Evolutionary conservation across 2,113 vertebrate species (phyloP), one percentile per base, ranked within the genome.

Genomic region (Saguinus imperator): DNA sequence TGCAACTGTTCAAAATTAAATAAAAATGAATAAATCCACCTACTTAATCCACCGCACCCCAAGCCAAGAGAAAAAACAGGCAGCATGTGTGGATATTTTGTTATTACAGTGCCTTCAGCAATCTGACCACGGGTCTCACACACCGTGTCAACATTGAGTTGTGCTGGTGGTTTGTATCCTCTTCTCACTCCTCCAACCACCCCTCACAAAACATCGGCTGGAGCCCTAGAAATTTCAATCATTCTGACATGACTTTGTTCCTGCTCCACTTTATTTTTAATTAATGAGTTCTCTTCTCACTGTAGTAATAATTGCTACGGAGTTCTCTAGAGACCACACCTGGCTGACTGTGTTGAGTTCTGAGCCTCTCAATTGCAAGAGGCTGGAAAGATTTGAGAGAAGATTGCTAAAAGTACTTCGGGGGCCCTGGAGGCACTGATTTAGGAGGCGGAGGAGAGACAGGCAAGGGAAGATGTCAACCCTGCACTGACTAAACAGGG

Each of bases 271-370:
- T 52, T 75, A 50, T 94, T 94, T 73, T 77, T 92, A 95, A 77
- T 87, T 95, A 92, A 88, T 95, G 95, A 97, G 94, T 89, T 95
- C 61, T 84, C 82, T 43, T 93, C 89, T 96, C 80, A 8, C 25
- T 8, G 55, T 68, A 76, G 48, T 94, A 43, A 55, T 92, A 82
- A 87, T 68, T 64, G 66, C 73, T 21, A 1, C 0, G 11, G 70
- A n/a, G 21, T 18, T 76, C 94, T 97, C 96, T 68, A 43, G 96
- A 85, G 95, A 87, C 75, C 21, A 10, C n/a, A 72, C 84, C 76
- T n/a, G 8, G 5, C 76, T 86, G 58, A 27, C 77, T 48, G 37
- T 55, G 40, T 86, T 91, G 14, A 76, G 91, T 79, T 91, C 72
- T 48, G 79, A 96, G 89, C 48, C 58, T 92, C 58, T 61, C 45